A percentile compares a stretch with the other conserved stretches of the same genome.
Evolutionary conservation across 2,113 vertebrate genomes (phyloP).

Genomic region (Raja brachyura): DNA sequence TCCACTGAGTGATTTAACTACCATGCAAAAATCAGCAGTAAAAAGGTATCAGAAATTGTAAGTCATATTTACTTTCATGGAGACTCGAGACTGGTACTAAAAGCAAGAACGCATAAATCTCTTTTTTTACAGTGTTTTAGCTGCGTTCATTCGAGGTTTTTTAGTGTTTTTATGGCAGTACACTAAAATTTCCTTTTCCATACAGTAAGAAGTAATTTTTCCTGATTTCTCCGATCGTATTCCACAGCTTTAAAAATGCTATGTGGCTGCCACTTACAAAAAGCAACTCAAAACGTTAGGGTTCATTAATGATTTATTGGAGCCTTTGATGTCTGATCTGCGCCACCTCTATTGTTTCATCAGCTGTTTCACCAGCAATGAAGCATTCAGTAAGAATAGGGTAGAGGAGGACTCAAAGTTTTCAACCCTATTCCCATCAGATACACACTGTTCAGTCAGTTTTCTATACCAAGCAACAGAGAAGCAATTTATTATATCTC

Average conservation of each 20-base stretch:
- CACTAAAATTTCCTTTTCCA: neutral
- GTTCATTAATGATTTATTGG: conserved; percentile 21
- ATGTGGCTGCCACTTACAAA: neutral
- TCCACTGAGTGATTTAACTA: neutral
- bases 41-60: neutral
- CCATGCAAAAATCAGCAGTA: neutral
- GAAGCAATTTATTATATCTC: neutral
- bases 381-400: conserved; percentile 3
- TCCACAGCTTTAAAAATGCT: conserved; percentile 5
- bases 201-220: conserved; percentile 26
- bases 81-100: neutral
- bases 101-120: neutral
- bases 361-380: neutral
- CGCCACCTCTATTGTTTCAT: conserved; percentile 27
- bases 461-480: neutral
- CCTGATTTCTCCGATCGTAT: neutral
- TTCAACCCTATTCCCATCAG: conserved; percentile 11
- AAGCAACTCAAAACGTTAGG: conserved; percentile 10
- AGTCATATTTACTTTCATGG: neutral
- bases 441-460: neutral
- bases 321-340: conserved; percentile 19
- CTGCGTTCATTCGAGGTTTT: neutral
- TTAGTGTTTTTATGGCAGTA: neutral
- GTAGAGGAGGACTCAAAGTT: neutral
- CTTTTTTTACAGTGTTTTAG: neutral